These are phyloP conservation scores for Hoplias malabaricus DNA, from an alignment of 2,113 vertebrate species.

Conservation along the genomic window DNA sequence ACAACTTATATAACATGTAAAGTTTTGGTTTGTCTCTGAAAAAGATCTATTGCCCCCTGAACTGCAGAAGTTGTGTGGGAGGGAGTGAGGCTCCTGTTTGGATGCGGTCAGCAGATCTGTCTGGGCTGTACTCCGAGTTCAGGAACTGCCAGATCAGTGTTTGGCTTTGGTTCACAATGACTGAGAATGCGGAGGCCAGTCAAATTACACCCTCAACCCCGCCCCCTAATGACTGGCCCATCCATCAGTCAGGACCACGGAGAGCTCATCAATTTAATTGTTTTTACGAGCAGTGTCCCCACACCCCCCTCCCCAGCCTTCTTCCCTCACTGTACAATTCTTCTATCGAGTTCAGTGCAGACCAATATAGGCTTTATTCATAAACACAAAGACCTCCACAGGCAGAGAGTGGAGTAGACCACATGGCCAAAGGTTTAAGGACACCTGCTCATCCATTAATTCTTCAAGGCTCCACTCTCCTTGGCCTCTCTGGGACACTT, in stretches of 20 bases:
- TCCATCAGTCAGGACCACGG: neutral
- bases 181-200: constrained; percentile 1
- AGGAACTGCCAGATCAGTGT: constrained; percentile 5
- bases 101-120: neutral
- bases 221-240: constrained; percentile 1
- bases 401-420: no score
- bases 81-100: neutral
- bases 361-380: neutral
- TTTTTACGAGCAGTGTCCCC: constrained; percentile 6
- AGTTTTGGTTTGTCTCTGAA: no score
- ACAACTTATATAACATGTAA: no score
- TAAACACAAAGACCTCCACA: no score
- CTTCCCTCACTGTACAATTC: neutral
- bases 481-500: no score
- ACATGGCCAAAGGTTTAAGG: no score
- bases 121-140: neutral
- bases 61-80: neutral
- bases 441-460: no score
- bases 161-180: neutral
- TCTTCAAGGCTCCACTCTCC: no score
- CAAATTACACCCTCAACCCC: neutral
- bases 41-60: neutral
- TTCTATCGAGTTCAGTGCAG: neutral
- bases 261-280: constrained; percentile 11
- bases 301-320: neutral